Evolutionary conservation across 1,140 invertebrate genomes (phyloP), one percentile per base, ranked within the genome.

Genomic region (Pseudomyrmex flavicornis): DNA sequence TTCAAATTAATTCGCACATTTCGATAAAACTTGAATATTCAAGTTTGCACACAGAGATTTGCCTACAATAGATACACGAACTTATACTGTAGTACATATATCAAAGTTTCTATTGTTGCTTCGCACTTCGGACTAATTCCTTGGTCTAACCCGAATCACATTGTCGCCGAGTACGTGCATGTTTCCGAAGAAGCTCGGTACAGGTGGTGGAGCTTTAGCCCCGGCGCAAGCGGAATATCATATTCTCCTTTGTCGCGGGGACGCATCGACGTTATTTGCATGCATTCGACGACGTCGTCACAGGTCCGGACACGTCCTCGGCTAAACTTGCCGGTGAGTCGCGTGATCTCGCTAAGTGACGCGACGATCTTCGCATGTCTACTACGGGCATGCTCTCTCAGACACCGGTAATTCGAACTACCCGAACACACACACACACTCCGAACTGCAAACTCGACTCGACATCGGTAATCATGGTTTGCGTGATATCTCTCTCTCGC

Each of bases 341-440:
- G 65, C 35, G 58, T 80, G 76, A 80, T 80, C 76, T 80, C 76
- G 54, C 76, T 80, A 80, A 80, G 66, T 80, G 76, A 80, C 76
- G 66, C 66, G 66, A 80, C 76, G 76, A 80, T 70, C 66, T 72
- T 80, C 22, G 66, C 65, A 59, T 79, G 65, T 58, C 65, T 79
- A 26, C 22, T 12, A 66, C 66, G 76, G 35, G 70, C 65, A 70
- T 26, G 52, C 65, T 79, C 56, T 20, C 76, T 58, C 35, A 70
- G 66, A 80, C 65, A 70, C 44, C 22, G 66, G 54, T 80, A 80
- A 80, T 80, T 80, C 66, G 54, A 50, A 77, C 62, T 26, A 20
- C 75, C 26, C 26, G 63, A 46, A n/a, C n/a, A n/a, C n/a, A n/a
- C 65, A 20, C 54, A 59, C 62, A 44, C 74, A 77, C 3, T 22